Conservation (phyloP, 2,797 vertebrate genomes). For the Dermochelys coriacea region DNA sequence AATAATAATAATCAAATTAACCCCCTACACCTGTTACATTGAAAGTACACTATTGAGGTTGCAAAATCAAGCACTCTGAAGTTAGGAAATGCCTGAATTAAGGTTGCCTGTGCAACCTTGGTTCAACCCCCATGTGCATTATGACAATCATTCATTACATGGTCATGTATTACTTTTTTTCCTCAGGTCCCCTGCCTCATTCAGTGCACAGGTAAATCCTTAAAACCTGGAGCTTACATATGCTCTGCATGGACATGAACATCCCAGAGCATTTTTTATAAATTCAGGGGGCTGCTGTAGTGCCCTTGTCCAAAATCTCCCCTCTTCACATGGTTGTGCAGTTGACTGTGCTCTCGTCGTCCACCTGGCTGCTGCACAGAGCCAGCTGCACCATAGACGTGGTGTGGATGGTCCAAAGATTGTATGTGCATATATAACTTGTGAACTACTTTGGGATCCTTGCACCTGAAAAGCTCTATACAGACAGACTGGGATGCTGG, state of each 20-base stretch:
- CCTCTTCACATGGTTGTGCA: neutral
- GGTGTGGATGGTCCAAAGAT: neutral
- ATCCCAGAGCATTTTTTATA: neutral
- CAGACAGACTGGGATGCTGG: neutral
- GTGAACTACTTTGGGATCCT: neutral
- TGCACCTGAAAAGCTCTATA: neutral
- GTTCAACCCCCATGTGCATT: neutral
- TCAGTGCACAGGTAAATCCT: neutral
- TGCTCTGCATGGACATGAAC: neutral
- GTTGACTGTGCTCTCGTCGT: neutral
- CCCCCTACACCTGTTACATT: neutral
- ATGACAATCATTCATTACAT: neutral
- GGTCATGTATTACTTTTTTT: neutral
- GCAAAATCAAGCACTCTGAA: neutral
- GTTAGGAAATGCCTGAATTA: neutral
- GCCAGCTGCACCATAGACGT: neutral
- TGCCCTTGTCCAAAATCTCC: neutral
- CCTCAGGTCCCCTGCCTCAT: fast-evolving
- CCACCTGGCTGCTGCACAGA: neutral
- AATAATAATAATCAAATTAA: neutral
- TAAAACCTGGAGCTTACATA: neutral
- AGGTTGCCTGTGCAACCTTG: neutral
- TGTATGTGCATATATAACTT: neutral
- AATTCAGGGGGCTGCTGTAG: neutral
- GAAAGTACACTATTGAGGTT: neutral